Base-by-base conservation (phyloP, 1,140 invertebrate genomes). In the Holcopasites calliopsidis region DNA sequence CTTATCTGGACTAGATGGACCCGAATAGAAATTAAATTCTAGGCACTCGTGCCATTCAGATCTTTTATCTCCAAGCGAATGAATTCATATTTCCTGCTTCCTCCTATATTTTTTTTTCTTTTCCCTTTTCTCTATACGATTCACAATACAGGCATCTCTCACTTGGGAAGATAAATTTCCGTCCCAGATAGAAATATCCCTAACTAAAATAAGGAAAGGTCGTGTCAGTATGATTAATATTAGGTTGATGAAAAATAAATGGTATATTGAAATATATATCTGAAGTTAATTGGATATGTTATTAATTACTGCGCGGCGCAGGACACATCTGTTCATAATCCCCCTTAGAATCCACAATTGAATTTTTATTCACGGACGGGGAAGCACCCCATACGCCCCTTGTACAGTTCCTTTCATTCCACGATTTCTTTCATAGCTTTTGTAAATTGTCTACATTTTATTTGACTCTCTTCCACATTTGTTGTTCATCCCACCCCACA, bases 31-130 rank as follows among this genome's bases (percentile, higher is more conserved):
- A 74, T 74, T 57, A 57, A 66, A 49, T 68, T 68, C 50, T 23
- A 11, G 5, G 23, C 23, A 57, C 40, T 7, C n/a, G 38, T 11
- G 1, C 18, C 50, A 8, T 23, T 31, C 21, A 28, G 58, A 75
- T 79, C 68, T 68, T 82, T 82, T 64, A 73, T 49, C 55, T 21
- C 11, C 23, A 18, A 47, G 52, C 65, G 55, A 81, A 73, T 77
- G 55, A 82, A 77, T 64, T 57, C 28, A 3, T 50, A 13, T n/a
- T 47, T 49, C 23, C 18, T 28, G 31, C n/a, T 33, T 40, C 11
- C 42, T 10, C 18, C 42, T 44, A 44, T 44, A 3, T 57, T 44
- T 3, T 4, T 10, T 33, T n/a, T 11, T 13, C 5, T 10, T 33
- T 21, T 10, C 33, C 23, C 5, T 5, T 11, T 18, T 50, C 18